Evolutionary conservation across 2,888 invertebrate species (phyloP).

Genomic region (Dasysyrphus tricinctus): DNA sequence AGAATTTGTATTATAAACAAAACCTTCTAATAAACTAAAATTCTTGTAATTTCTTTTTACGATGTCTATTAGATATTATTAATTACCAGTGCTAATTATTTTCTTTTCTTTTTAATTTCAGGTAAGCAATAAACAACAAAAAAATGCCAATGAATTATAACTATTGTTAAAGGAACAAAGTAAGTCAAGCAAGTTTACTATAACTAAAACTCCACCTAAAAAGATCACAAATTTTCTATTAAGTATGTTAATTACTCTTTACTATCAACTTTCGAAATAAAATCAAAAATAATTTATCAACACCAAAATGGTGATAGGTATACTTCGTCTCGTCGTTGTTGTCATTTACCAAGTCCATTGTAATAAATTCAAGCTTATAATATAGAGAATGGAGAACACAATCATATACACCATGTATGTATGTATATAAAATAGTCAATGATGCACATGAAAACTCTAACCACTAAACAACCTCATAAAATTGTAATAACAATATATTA

Average conservation of each 20-base stretch:
- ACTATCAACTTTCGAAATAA: slow-evolving; percentile 8
- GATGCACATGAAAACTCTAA: slow-evolving; percentile 46
- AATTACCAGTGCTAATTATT: not conserved
- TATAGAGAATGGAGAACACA: slow-evolving; percentile 9
- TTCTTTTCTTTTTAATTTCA: not conserved
- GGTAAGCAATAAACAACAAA: not conserved
- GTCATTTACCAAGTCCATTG: slow-evolving; percentile 5
- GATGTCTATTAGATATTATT: too few relatives aligned
- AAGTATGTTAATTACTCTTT: not conserved
- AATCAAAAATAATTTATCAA: slow-evolving; percentile 20
- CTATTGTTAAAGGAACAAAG: not conserved
- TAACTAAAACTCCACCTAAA: not conserved
- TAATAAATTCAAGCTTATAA: slow-evolving; percentile 33
- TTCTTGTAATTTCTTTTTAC: too few relatives aligned
- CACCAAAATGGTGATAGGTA: not conserved
- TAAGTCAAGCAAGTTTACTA: not conserved
- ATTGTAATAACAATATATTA: slow-evolving; percentile 35
- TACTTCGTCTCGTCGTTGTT: not conserved
- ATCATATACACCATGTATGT: too few relatives aligned
- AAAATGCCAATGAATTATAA: not conserved
- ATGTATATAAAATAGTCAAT: slow-evolving; percentile 36
- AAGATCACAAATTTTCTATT: not conserved
- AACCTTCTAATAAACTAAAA: too few relatives aligned
- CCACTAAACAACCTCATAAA: slow-evolving; percentile 45
- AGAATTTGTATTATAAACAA: too few relatives aligned